These are phyloP conservation scores for Lithophane leautieri DNA, from an alignment of 2,888 invertebrate species.

Conservation along the genomic window DNA sequence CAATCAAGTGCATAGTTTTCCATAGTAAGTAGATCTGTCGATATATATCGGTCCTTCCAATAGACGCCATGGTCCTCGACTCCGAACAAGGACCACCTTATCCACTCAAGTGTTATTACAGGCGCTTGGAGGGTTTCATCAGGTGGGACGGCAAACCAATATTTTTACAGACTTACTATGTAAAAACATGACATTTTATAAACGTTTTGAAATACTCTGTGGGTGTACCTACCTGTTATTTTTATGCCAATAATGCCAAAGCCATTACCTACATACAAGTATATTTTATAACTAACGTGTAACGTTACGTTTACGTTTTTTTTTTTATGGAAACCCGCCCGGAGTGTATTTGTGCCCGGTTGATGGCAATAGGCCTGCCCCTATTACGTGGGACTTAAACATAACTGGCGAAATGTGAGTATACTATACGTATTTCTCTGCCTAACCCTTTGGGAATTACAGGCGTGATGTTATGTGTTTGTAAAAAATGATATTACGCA, in stretches of 20 bases:
- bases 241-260: background rate
- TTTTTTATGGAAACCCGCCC: too few relatives aligned
- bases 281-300: background rate
- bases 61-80: constrained; percentile 3
- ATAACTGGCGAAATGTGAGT: too few relatives aligned
- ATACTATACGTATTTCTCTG: too few relatives aligned
- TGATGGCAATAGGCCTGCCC: too few relatives aligned
- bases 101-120: constrained; percentile 15
- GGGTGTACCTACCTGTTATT: background rate
- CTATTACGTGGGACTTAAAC: too few relatives aligned
- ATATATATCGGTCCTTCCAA: constrained; percentile 30
- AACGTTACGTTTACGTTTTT: too few relatives aligned
- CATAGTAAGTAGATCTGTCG: background rate
- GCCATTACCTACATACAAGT: too few relatives aligned
- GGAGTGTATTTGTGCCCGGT: too few relatives aligned
- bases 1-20: background rate
- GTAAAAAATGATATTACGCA: background rate
- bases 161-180: constrained; percentile 14
- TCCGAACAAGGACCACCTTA: constrained; percentile 11
- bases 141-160: constrained; percentile 15
- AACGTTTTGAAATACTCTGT: constrained; percentile 15
- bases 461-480: too few relatives aligned
- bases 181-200: constrained; percentile 21
- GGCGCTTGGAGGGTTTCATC: constrained; percentile 16
- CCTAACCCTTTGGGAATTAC: too few relatives aligned